These are phyloP conservation scores for Euleptes europaea DNA, from an alignment of 2,113 vertebrate genomes.

Conservation along the genomic window DNA sequence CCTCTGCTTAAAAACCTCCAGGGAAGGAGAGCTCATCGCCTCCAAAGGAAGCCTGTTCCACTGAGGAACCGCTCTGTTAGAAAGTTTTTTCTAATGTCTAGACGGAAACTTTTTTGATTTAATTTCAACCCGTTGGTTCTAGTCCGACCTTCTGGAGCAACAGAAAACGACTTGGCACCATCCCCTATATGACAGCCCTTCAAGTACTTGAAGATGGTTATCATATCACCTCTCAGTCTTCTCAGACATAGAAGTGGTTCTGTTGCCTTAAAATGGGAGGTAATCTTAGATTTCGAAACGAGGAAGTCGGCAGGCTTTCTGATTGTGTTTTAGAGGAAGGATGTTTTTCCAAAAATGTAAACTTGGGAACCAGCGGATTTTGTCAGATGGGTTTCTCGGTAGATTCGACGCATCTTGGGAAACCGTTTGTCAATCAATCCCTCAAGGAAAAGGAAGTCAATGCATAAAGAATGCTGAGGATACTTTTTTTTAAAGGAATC, in stretches of 20 bases:
- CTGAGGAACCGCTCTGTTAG: too few species aligned
- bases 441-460: neutral
- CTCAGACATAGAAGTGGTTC: neutral
- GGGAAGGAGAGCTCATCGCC: too few species aligned
- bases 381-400: neutral
- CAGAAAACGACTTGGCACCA: too few species aligned
- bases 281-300: neutral
- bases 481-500: fast-evolving
- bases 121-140: too few species aligned
- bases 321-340: slow-evolving; percentile 18
- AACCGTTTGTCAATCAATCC: neutral
- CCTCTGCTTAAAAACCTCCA: too few species aligned
- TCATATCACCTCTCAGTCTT: too few species aligned
- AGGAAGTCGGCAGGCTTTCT: neutral
- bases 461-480: neutral
- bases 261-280: neutral
- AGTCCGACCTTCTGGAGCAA: too few species aligned
- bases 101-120: too few species aligned
- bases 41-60: too few species aligned
- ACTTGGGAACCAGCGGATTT: fast-evolving
- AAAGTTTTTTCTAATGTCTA: too few species aligned
- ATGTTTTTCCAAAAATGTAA: neutral
- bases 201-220: too few species aligned
- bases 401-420: neutral
- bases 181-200: too few species aligned